A percentile compares a stretch with the other conserved stretches of the same genome.
phyloP scores from a whole-genome alignment of 1,140 invertebrate species.

The Rhyacophila brunnea region DNA sequence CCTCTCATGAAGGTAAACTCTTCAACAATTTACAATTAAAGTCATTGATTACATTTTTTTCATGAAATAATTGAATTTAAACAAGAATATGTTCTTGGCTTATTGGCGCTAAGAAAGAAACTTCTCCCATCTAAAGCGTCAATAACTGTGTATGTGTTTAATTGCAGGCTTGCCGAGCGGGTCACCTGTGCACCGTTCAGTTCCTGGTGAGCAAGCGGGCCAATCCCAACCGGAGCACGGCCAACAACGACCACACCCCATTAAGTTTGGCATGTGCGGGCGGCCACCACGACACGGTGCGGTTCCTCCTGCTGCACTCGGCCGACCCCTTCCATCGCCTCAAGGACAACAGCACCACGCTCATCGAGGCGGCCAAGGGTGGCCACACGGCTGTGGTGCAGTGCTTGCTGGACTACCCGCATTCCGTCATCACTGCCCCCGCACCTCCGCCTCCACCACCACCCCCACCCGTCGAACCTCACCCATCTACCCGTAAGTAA shows the following conservation, averaged over 20 bases:
- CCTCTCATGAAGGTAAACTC: conserved; percentile 92
- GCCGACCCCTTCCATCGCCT: conserved; percentile 95
- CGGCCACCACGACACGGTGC: conserved; percentile 90
- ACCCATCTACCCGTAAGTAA: too few species aligned
- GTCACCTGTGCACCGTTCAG: conserved; percentile 97
- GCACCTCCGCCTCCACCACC: conserved; percentile 32
- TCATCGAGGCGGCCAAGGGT: conserved; percentile 97
- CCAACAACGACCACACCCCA: conserved; percentile 97
- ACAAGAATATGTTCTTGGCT: too few species aligned
- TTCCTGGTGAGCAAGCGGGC: conserved; percentile 92
- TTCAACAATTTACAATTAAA: too few species aligned
- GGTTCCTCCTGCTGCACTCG: conserved; percentile 83
- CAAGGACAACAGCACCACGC: conserved; percentile 98
- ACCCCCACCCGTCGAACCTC: not conserved
- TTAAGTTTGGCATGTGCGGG: conserved; percentile 95
- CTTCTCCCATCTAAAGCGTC: too few species aligned
- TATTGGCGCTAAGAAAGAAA: too few species aligned
- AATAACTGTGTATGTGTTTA: too few species aligned
- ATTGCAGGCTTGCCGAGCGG: conserved; percentile 83
- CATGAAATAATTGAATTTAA: too few species aligned
- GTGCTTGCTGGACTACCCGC: conserved; percentile 90
- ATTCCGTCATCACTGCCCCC: conserved; percentile 70
- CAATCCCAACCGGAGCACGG: conserved; percentile 91
- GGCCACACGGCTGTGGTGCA: conserved; percentile 95
- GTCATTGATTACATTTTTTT: too few species aligned